phyloP scores from a whole-genome alignment of 2,797 vertebrate genomes.

The Salmo trutta region DNA sequence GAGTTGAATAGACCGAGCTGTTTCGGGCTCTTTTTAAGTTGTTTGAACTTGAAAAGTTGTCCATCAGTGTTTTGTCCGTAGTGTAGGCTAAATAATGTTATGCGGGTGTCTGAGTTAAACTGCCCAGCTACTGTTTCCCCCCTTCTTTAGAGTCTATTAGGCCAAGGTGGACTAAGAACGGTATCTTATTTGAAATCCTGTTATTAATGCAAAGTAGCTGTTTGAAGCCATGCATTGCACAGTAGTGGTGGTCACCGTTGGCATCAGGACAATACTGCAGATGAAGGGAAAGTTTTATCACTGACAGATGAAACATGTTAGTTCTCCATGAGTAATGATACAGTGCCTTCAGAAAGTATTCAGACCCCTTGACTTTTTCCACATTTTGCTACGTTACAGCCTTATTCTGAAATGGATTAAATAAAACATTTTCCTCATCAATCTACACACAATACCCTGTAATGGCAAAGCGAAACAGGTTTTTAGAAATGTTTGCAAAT shows the following conservation, averaged over 20 bases:
- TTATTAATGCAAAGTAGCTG: neutral
- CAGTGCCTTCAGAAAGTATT: too few relatives aligned
- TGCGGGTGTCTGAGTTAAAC: neutral
- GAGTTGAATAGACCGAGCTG: neutral
- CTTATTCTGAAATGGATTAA: too few relatives aligned
- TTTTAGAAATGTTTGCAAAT: too few relatives aligned
- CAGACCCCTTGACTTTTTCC: too few relatives aligned
- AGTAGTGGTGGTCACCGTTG: neutral
- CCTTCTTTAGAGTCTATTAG: neutral
- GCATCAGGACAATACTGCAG: neutral
- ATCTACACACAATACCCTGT: too few relatives aligned
- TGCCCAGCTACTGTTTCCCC: neutral
- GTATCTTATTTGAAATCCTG: neutral
- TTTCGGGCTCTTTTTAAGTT: neutral
- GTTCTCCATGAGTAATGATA: neutral
- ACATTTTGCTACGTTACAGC: too few relatives aligned
- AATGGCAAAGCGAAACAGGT: too few relatives aligned
- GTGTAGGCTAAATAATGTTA: neutral
- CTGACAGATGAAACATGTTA: neutral
- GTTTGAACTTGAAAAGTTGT: neutral
- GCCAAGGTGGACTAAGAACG: neutral
- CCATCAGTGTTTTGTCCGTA: neutral
- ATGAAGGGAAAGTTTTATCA: neutral
- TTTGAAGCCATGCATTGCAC: neutral
- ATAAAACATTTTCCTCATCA: too few relatives aligned